Evolutionary conservation across 2,888 invertebrate species (phyloP), one percentile per base, ranked within the genome.

Genomic region (Trichacis sp.): DNA sequence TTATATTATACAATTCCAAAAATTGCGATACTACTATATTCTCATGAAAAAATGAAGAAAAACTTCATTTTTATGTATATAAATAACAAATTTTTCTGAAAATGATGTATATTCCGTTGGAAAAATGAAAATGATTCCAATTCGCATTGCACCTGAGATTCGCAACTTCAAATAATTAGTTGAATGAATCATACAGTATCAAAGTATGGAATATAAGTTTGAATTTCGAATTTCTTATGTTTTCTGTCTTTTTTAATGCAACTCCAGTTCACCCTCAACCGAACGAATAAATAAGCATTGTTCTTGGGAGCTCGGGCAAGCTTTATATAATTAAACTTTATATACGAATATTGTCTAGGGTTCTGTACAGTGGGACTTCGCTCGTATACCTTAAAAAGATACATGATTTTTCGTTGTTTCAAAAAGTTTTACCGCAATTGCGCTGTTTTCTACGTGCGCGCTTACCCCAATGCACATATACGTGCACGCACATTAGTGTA

Each of bases 321-420:
- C 33, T 33, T 33, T n/a, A 24, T n/a, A n/a, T 11, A 33, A 33
- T 6, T 2, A 11, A 53, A 20, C 36, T 56, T 48, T 18, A 53
- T 47, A 24, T 50, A 42, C 48, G 47, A 29, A 53, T 65, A 57
- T 65, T 61, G 53, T 65, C 61, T 61, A 33, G 19, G 60, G 51
- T 61, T 57, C 65, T 62, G 61, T 58, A 62, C 61, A 24, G 57
- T 51, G 50, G 62, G 57, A 61, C 33, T 47, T 59, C 50, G 17
- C 42, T 52, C 38, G n/a, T 43, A 18, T 19, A 18, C 33, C 46
- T 45, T 49, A 33, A 2, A 9, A 33, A 9, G 33, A 50, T 38
- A 50, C 19, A 36, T 8, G 8, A 24, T 24, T 24, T 65, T 70
- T 70, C 67, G 69, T 71, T 71, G 71, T 69, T 65, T 53, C 24